phyloP scores from a whole-genome alignment of 2,797 vertebrate species.

The Galago senegalensis region DNA sequence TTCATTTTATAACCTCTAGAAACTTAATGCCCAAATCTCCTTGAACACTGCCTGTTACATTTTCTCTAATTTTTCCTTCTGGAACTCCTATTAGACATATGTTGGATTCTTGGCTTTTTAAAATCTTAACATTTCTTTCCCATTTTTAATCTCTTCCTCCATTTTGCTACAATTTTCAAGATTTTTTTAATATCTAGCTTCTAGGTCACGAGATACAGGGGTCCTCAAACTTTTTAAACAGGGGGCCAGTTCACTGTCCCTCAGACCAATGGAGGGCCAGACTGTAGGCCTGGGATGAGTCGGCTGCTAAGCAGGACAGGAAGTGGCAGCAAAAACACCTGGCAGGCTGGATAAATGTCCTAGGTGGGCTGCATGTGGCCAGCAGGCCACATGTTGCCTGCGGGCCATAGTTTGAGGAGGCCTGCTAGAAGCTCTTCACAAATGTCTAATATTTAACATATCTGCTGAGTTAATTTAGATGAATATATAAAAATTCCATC shows the following conservation, averaged over 20 bases:
- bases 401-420: too few species aligned
- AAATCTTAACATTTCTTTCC: neutral
- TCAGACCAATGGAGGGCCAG: too few species aligned
- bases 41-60: neutral
- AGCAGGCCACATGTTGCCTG: too few species aligned
- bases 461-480: constrained; percentile 40
- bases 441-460: neutral
- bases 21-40: constrained; percentile 14
- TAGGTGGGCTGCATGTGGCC: too few species aligned
- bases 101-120: neutral
- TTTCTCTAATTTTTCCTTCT: constrained; percentile 37
- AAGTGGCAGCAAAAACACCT: too few species aligned
- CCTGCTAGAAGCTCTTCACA: neutral
- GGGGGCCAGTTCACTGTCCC: too few species aligned
- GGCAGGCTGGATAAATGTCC: too few species aligned
- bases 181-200: constrained; percentile 39
- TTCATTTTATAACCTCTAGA: constrained; percentile 45
- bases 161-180: neutral
- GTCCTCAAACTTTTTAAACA: too few species aligned
- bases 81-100: constrained; percentile 14
- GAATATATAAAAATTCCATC: constrained; percentile 7
- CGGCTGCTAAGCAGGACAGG: too few species aligned
- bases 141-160: neutral
- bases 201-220: neutral
- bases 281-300: too few species aligned